Percentiles rank a stretch among this genome's conserved stretches.
Evolutionary conservation across 2,888 invertebrate genomes (phyloP).

Genomic region (Morpho helenor): DNA sequence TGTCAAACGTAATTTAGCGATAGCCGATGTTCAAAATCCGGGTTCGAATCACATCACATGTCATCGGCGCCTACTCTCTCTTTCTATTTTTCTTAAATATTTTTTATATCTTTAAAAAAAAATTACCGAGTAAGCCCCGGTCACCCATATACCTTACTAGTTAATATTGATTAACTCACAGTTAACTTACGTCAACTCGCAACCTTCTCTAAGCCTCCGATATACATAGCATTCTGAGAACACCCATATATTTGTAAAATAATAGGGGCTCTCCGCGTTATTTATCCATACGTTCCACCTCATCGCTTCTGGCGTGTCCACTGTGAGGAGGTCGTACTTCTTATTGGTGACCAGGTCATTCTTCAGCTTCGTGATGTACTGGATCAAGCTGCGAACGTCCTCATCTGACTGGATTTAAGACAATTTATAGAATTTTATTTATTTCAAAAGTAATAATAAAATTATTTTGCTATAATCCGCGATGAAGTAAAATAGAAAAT

Average conservation of each 20-base stretch:
- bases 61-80: too few species aligned
- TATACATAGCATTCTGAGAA: constrained; percentile 97
- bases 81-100: too few species aligned
- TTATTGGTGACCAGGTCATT: constrained; percentile 96
- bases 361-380: constrained; percentile 88
- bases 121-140: too few species aligned
- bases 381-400: constrained; percentile 73
- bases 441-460: too few species aligned
- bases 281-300: constrained; percentile 84
- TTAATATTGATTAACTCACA: background rate
- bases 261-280: constrained; percentile 70
- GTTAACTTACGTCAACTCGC: constrained; percentile 80
- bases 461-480: too few species aligned
- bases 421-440: too few species aligned
- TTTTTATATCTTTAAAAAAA: too few species aligned
- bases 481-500: too few species aligned
- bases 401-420: constrained; percentile 38
- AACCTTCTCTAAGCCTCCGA: constrained; percentile 82
- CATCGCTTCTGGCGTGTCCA: constrained; percentile 75
- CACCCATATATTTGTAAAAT: constrained; percentile 92
- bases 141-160: too few species aligned
- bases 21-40: too few species aligned
- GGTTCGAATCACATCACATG: too few species aligned
- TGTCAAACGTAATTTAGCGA: too few species aligned
- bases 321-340: constrained; percentile 71